A percentile compares a stretch with the other conserved stretches of the same genome.
These are phyloP conservation scores for Drosophila micromelanica DNA, from an alignment of 1,140 invertebrate genomes.

Conservation along the genomic window DNA sequence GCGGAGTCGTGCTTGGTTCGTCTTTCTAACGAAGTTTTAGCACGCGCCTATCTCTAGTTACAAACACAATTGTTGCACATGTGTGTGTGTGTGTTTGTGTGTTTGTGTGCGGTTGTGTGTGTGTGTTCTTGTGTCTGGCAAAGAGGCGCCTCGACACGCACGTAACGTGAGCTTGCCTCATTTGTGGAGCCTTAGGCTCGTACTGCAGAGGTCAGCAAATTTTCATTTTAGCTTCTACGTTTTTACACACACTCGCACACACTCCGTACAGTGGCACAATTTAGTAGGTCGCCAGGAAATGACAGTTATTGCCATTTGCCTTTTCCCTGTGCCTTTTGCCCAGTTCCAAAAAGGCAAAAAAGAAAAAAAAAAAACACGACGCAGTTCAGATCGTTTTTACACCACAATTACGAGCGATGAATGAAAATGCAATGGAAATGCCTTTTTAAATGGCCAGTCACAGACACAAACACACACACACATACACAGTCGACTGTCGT, in stretches of 20 bases:
- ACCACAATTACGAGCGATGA: conserved; percentile 78
- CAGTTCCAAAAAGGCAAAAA: background rate
- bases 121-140: conserved; percentile 1
- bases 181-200: conserved; percentile 54
- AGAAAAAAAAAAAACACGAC: no score
- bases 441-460: conserved; percentile 64
- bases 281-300: conserved; percentile 78
- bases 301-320: conserved; percentile 76
- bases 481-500: conserved; percentile 9
- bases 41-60: conserved; percentile 10
- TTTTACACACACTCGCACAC: conserved; percentile 19
- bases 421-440: conserved; percentile 78
- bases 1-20: background rate
- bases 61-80: conserved; percentile 66
- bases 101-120: background rate
- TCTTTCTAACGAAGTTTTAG: background rate
- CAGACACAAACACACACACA: conserved; percentile 1
- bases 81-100: conserved; percentile 9
- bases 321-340: conserved; percentile 38
- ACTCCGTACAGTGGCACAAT: conserved; percentile 46
- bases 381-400: conserved; percentile 60
- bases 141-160: conserved; percentile 27
- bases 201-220: conserved; percentile 73
- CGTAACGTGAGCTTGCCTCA: conserved; percentile 48
- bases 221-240: conserved; percentile 66